phyloP scores from a whole-genome alignment of 1,140 invertebrate species.

The Pomphorhynchus laevis region DNA sequence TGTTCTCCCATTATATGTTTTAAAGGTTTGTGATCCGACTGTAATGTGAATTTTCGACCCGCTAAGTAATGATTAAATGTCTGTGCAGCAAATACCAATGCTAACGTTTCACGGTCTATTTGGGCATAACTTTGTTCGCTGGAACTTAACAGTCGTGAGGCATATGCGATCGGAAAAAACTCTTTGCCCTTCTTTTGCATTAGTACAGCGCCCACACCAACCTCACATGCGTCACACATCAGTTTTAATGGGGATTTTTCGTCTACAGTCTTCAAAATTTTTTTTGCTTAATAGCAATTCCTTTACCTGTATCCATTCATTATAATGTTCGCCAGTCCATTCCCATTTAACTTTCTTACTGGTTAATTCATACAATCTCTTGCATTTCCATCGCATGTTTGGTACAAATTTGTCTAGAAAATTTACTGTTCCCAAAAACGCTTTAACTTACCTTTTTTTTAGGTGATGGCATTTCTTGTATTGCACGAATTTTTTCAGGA shows the following conservation, averaged over 20 bases:
- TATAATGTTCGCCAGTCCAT: too few relatives aligned
- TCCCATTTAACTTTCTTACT: too few relatives aligned
- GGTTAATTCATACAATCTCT: too few relatives aligned
- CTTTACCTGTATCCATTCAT: too few relatives aligned
- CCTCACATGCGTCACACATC: slow-evolving; percentile 14
- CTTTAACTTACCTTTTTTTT: too few relatives aligned
- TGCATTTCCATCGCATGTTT: too few relatives aligned
- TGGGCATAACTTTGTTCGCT: slow-evolving; percentile 14
- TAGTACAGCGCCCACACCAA: slow-evolving; percentile 20
- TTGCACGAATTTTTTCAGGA: neutral
- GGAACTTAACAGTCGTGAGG: slow-evolving; percentile 9
- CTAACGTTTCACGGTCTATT: slow-evolving; percentile 15
- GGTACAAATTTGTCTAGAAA: too few relatives aligned
- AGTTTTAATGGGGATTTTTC: too few relatives aligned
- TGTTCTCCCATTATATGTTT: too few relatives aligned
- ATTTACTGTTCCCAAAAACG: too few relatives aligned
- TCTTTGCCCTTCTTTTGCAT: slow-evolving; percentile 16
- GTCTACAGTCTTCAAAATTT: too few relatives aligned
- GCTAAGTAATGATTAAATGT: neutral
- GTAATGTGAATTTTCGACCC: neutral
- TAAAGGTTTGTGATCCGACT: slow-evolving; percentile 2
- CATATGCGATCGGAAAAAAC: slow-evolving; percentile 21
- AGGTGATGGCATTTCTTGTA: neutral
- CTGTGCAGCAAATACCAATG: neutral
- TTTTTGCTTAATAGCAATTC: too few relatives aligned